phyloP scores from a whole-genome alignment of 1,140 invertebrate genomes.

The Drosophila sp. region DNA sequence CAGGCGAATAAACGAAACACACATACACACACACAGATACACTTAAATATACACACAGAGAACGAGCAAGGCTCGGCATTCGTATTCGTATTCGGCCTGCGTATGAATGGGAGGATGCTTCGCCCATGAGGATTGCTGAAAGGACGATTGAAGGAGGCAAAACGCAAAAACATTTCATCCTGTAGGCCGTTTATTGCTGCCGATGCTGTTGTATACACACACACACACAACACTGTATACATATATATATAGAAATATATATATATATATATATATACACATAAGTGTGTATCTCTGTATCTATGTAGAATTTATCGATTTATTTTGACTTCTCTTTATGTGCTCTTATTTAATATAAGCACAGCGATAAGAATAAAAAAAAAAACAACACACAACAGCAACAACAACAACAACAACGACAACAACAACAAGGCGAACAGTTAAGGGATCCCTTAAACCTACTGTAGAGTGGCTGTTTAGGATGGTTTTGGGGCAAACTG shows the following conservation, averaged over 20 bases:
- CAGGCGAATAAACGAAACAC: conserved; percentile 58
- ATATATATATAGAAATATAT: neutral
- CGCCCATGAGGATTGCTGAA: conserved; percentile 36
- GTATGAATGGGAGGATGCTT: conserved; percentile 60
- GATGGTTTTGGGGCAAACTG: neutral
- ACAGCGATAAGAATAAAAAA: conserved; percentile 60
- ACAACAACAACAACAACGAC: conserved; percentile 36
- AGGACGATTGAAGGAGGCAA: conserved; percentile 78
- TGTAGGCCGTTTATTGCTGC: conserved; percentile 73
- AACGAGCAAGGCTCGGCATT: conserved; percentile 52
- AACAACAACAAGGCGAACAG: conserved; percentile 10
- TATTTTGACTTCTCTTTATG: conserved; percentile 76
- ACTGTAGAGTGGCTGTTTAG: conserved; percentile 58
- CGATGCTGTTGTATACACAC: conserved; percentile 36
- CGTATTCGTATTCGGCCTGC: conserved; percentile 51
- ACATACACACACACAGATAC: conserved; percentile 29
- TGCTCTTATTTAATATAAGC: conserved; percentile 70
- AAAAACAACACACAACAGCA: conserved; percentile 43
- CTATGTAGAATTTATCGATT: conserved; percentile 75
- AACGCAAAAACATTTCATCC: conserved; percentile 65
- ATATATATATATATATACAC: neutral
- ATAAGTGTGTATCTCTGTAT: conserved; percentile 49
- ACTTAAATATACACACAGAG: conserved; percentile 6
- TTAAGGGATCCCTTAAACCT: conserved; percentile 39
- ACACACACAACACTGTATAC: neutral